Conservation (phyloP, 2,113 vertebrate genomes). For the Caretta caretta region DNA sequence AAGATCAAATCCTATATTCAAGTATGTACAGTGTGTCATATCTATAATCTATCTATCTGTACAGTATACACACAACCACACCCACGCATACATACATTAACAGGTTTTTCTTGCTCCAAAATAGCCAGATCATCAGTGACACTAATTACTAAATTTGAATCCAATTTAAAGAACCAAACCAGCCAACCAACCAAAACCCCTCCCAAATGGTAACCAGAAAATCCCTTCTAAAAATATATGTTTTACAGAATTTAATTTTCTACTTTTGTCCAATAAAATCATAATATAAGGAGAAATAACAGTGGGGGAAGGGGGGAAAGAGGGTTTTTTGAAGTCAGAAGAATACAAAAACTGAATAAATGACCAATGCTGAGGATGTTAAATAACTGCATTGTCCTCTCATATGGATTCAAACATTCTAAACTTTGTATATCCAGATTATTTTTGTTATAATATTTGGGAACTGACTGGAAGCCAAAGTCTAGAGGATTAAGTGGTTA, state of each 20-base stretch:
- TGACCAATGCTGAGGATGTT: conserved; percentile 51
- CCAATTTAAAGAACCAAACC: neutral
- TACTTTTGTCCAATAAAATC: neutral
- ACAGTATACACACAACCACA: rapidly evolving
- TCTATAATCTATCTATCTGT: neutral
- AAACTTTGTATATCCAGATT: neutral
- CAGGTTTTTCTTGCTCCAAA: neutral
- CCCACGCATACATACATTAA: neutral
- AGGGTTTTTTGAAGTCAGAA: conserved; percentile 46
- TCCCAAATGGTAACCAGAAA: neutral
- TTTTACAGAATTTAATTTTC: neutral
- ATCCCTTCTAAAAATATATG: neutral
- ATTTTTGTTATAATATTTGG: neutral
- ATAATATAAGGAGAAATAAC: neutral
- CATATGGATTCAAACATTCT: conserved; percentile 22
- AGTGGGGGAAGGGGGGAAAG: neutral
- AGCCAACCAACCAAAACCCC: no score
- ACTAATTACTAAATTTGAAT: rapidly evolving
- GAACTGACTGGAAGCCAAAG: neutral
- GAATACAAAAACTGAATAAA: conserved; percentile 14
- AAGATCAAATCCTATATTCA: neutral
- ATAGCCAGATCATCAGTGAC: rapidly evolving
- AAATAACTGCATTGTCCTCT: conserved; percentile 50
- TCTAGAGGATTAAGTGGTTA: neutral
- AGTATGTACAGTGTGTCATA: rapidly evolving